phyloP scores from a whole-genome alignment of 2,888 invertebrate species.

The Athripsodes cinereus region DNA sequence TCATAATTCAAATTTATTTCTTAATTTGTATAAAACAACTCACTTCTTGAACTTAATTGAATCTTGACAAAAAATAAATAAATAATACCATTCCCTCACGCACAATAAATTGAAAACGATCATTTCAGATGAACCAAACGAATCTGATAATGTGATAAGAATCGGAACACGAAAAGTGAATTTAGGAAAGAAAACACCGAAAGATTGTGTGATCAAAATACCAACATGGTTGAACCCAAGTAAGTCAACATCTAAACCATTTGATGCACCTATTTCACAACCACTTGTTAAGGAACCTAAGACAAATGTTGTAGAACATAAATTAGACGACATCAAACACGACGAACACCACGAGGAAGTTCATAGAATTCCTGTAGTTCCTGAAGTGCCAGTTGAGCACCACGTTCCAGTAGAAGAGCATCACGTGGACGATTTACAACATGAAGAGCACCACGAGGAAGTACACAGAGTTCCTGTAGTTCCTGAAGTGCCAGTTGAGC shows the following conservation, averaged over 20 bases:
- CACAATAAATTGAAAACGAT: too few species aligned
- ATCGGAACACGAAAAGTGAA: slow-evolving; percentile 8
- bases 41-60: too few species aligned
- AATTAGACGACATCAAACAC: too few species aligned
- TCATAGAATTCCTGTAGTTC: background rate
- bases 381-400: background rate
- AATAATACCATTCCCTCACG: too few species aligned
- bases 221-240: background rate
- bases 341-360: background rate
- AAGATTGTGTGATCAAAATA: slow-evolving; percentile 9
- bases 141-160: slow-evolving; percentile 7
- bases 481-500: too few species aligned
- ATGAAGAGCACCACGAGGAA: background rate
- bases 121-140: slow-evolving; percentile 4
- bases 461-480: too few species aligned
- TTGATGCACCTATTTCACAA: background rate
- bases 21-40: too few species aligned
- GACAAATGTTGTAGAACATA: too few species aligned
- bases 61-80: too few species aligned
- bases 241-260: background rate
- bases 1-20: too few species aligned
- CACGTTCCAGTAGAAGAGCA: background rate
- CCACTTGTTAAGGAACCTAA: background rate
- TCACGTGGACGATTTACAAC: background rate
- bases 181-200: slow-evolving; percentile 6